Evolutionary conservation across 2,113 vertebrate genomes (phyloP).

Genomic region (Scolopax mira): DNA sequence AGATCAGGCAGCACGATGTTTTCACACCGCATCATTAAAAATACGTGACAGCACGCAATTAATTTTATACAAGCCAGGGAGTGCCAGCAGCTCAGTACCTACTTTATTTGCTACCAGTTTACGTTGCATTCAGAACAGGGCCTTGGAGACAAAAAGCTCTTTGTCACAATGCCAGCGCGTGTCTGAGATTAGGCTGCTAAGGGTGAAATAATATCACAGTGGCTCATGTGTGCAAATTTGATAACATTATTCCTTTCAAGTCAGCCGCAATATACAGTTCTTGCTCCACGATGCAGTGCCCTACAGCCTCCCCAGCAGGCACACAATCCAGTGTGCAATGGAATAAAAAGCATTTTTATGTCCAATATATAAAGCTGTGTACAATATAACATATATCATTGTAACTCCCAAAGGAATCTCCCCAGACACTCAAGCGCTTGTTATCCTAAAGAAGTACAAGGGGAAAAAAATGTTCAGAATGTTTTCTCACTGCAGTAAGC

Average conservation of each 20-base stretch:
- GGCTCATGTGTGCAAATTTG: neutral
- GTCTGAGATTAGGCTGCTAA: neutral
- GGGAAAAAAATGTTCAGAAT: neutral
- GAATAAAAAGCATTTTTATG: neutral
- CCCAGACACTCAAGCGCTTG: neutral
- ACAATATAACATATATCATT: neutral
- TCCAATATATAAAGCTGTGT: neutral
- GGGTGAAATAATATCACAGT: neutral
- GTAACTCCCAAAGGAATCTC: neutral
- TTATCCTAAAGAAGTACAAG: neutral
- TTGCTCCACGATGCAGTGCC: neutral
- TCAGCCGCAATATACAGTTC: neutral
- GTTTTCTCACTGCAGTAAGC: neutral
- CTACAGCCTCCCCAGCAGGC: rapidly evolving
- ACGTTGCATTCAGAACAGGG: neutral
- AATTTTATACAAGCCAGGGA: neutral
- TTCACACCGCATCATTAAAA: conserved; percentile 1
- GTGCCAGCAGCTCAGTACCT: neutral
- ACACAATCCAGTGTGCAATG: neutral
- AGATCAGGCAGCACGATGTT: neutral
- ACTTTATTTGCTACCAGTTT: neutral
- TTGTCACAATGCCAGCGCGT: neutral
- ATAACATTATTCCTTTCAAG: neutral
- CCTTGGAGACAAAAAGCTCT: neutral
- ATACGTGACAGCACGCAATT: neutral